Percentiles rank a stretch among this genome's conserved stretches.
Evolutionary conservation across 1,140 invertebrate genomes (phyloP).

Genomic region (Aphaenogaster rudis): DNA sequence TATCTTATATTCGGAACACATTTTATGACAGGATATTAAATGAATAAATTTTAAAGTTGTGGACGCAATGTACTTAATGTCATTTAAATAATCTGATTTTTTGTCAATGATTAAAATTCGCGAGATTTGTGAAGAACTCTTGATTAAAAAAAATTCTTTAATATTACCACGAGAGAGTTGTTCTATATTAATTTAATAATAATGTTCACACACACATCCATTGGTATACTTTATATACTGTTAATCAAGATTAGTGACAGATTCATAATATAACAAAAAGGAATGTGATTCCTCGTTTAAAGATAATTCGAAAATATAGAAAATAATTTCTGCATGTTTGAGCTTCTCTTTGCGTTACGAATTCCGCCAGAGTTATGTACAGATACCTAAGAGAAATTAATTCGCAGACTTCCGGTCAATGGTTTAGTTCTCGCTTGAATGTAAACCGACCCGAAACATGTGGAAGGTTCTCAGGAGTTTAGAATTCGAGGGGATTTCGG

Average conservation of each 20-base stretch:
- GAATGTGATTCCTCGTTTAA: background rate
- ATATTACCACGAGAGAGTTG: background rate
- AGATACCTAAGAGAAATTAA: background rate
- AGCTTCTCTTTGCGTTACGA: background rate
- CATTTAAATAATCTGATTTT: conserved; percentile 22
- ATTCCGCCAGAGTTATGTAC: background rate
- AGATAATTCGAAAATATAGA: background rate
- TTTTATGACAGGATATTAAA: background rate
- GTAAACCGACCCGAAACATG: background rate
- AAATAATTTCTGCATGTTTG: background rate
- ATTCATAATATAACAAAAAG: background rate
- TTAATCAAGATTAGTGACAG: background rate
- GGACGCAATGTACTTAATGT: background rate
- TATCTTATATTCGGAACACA: background rate
- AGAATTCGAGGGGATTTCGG: conserved; percentile 16
- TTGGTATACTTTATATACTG: background rate
- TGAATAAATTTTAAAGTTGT: background rate
- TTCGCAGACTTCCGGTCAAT: conserved; percentile 14
- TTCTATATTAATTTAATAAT: background rate
- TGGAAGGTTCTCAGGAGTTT: background rate
- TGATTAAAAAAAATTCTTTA: background rate
- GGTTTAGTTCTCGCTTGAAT: background rate
- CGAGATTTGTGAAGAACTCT: background rate
- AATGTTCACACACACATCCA: background rate
- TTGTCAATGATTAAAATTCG: background rate